Percentiles rank a stretch among this genome's conserved stretches.
These are phyloP conservation scores for Wiebesia pumilae DNA, from an alignment of 1,140 invertebrate genomes.

Conservation along the genomic window DNA sequence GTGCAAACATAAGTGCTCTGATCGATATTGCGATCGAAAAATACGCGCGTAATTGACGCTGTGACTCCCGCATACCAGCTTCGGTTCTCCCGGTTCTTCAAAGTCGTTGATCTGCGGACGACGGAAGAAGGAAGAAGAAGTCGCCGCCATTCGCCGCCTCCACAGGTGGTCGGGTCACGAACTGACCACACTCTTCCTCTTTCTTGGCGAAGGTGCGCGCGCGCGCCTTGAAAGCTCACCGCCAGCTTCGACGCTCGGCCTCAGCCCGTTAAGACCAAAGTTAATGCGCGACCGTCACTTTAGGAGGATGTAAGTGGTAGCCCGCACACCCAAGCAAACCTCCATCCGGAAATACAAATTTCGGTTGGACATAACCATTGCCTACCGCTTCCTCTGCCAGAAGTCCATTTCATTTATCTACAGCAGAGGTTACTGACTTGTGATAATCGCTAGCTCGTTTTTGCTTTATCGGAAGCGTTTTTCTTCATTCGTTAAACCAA, in stretches of 20 bases:
- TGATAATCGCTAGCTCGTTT: no score
- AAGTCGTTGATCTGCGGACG: slow-evolving; percentile 21
- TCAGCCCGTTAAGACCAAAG: neutral
- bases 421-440: no score
- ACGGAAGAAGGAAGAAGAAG: slow-evolving; percentile 13
- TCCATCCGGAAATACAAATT: neutral
- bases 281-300: neutral
- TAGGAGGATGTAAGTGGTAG: neutral
- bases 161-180: slow-evolving; percentile 55
- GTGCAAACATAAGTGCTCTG: no score
- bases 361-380: no score
- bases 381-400: no score
- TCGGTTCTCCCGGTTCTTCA: neutral
- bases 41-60: no score
- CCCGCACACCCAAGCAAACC: neutral
- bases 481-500: no score
- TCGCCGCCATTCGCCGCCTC: slow-evolving; percentile 9
- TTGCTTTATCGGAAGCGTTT: no score
- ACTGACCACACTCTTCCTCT: slow-evolving; percentile 41
- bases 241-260: no score
- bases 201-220: slow-evolving; percentile 2
- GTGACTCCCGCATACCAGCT: neutral
- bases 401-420: no score
- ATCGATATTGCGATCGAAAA: no score
- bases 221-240: slow-evolving; percentile 6